Evolutionary conservation across 2,888 invertebrate species (phyloP).

Genomic region (Drosophila vallismaia): DNA sequence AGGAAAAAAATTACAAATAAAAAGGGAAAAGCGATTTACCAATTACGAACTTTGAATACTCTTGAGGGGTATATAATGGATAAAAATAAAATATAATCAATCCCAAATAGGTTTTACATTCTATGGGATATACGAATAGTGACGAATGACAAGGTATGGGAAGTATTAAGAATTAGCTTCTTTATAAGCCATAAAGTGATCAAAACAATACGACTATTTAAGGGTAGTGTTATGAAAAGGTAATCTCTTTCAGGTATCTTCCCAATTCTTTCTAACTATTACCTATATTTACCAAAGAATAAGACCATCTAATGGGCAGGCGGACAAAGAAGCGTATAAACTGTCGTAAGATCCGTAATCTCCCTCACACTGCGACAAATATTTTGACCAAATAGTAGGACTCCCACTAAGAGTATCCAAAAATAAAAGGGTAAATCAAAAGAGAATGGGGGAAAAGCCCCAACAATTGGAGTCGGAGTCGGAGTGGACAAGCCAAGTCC

Average conservation of each 20-base stretch:
- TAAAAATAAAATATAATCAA: no score
- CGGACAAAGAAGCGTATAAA: background rate
- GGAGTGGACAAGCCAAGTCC: conserved; percentile 21
- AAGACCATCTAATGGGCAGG: background rate
- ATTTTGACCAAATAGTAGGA: background rate
- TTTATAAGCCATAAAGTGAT: no score
- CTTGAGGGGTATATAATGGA: background rate
- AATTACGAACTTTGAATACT: background rate
- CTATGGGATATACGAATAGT: no score
- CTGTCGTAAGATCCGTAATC: background rate
- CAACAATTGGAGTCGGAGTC: conserved; percentile 3
- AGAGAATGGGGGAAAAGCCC: conserved; percentile 11
- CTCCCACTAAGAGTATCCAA: conserved; percentile 9
- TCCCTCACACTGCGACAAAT: background rate
- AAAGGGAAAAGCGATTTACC: background rate
- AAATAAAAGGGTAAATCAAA: conserved; percentile 30
- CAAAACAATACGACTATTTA: no score
- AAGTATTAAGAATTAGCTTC: no score
- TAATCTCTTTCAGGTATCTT: no score
- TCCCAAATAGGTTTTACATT: no score
- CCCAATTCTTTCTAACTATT: no score
- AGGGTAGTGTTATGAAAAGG: no score
- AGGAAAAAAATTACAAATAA: conserved; percentile 14
- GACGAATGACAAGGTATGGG: no score
- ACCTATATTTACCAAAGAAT: no score